phyloP scores from a whole-genome alignment of 2,113 vertebrate genomes.

The Ptychochromis oligacanthus region DNA sequence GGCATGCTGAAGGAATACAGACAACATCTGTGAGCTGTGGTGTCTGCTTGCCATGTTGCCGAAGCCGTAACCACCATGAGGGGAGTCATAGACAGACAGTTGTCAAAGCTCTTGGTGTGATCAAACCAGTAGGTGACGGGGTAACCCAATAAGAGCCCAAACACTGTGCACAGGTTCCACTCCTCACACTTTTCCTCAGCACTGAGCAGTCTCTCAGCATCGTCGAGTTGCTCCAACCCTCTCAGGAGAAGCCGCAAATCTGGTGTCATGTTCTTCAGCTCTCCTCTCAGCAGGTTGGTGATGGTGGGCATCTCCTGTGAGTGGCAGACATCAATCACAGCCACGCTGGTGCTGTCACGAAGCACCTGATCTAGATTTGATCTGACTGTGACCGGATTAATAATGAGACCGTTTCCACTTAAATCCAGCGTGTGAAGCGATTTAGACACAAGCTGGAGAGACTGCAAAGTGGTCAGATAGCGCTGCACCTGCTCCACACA shows the following conservation, averaged over 20 bases:
- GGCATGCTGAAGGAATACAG: constrained; percentile 94
- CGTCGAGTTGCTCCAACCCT: not conserved
- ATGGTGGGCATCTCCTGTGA: constrained; percentile 73
- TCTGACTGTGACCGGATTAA: constrained; percentile 69
- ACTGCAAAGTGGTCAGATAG: constrained; percentile 81
- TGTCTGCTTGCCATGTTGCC: constrained; percentile 74
- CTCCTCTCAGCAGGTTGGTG: constrained; percentile 22
- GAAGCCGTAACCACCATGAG: constrained; percentile 82
- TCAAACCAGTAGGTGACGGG: constrained; percentile 87
- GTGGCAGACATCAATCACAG: constrained; percentile 83
- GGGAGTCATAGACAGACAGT: constrained; percentile 87
- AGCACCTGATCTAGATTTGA: constrained; percentile 73
- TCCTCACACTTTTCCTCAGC: constrained; percentile 49
- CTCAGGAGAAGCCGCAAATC: constrained; percentile 76
- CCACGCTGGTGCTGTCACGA: not conserved
- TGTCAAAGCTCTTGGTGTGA: constrained; percentile 74
- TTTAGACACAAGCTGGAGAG: constrained; percentile 67
- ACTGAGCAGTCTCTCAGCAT: constrained; percentile 59
- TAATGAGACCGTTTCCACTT: constrained; percentile 77
- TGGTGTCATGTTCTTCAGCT: constrained; percentile 57
- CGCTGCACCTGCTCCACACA: constrained; percentile 74
- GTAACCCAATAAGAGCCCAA: constrained; percentile 90
- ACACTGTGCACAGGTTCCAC: constrained; percentile 91
- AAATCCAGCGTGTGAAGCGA: constrained; percentile 80
- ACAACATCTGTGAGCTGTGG: constrained; percentile 57